These are phyloP conservation scores for Glandiceps talaboti DNA, from an alignment of 53 echinoderm and acorn worm genomes.

Conservation along the genomic window DNA sequence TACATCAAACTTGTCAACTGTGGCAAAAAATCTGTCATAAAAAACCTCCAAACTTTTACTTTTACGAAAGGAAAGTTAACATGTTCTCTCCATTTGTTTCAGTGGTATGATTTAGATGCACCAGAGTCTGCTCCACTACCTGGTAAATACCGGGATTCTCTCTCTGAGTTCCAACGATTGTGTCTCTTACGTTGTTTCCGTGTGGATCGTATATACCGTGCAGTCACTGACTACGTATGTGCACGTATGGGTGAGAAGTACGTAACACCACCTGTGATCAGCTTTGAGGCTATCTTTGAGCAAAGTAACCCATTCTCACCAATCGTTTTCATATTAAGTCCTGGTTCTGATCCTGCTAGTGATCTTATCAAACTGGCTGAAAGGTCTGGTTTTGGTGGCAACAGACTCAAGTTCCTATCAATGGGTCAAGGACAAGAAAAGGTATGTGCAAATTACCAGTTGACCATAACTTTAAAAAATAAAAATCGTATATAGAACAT, in stretches of 20 bases:
- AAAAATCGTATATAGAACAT: too few species aligned
- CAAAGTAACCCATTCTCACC: slow-evolving; percentile 96
- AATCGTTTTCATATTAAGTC: slow-evolving; percentile 97
- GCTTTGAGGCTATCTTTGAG: slow-evolving; percentile 95
- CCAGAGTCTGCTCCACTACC: slow-evolving; percentile 77
- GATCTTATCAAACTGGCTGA: slow-evolving; percentile 94
- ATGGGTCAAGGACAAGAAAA: slow-evolving; percentile 98
- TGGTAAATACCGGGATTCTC: slow-evolving; percentile 63
- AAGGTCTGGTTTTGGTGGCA: slow-evolving; percentile 95
- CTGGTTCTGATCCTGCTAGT: slow-evolving; percentile 94
- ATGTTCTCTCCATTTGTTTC: background rate
- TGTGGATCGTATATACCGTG: slow-evolving; percentile 91
- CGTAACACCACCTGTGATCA: slow-evolving; percentile 97
- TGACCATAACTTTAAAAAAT: too few species aligned
- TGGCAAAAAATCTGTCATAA: too few species aligned
- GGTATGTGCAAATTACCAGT: too few species aligned
- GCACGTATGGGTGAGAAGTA: slow-evolving; percentile 97
- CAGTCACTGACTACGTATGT: slow-evolving; percentile 88
- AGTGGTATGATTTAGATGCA: slow-evolving; percentile 93
- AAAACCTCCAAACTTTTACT: background rate
- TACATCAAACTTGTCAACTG: too few species aligned
- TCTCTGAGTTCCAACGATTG: slow-evolving; percentile 69
- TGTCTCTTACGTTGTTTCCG: slow-evolving; percentile 91
- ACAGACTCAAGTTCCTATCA: slow-evolving; percentile 95
- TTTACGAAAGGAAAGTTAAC: background rate